These are phyloP conservation scores for Chloromyia formosa DNA, from an alignment of 2,888 invertebrate genomes.

Conservation along the genomic window DNA sequence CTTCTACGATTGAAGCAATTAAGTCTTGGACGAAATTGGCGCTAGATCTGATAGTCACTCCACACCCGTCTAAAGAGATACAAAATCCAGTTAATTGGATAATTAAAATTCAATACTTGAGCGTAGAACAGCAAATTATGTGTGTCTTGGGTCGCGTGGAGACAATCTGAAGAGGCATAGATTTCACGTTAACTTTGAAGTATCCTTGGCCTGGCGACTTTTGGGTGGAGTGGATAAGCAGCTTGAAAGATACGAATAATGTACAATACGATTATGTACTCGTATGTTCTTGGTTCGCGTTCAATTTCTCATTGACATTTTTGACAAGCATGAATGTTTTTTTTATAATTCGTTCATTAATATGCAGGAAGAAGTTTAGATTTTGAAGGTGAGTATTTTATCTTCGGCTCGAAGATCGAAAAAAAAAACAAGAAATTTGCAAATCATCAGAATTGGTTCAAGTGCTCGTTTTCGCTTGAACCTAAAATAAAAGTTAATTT, in stretches of 20 bases:
- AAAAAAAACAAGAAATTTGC: not conserved
- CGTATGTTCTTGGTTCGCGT: no score
- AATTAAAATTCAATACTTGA: constrained; percentile 4
- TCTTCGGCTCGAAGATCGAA: not conserved
- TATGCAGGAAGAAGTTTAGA: no score
- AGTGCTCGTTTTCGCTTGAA: not conserved
- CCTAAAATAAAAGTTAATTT: not conserved
- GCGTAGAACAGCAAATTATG: not conserved
- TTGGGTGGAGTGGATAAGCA: no score
- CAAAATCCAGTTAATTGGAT: not conserved
- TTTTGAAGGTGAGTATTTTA: not conserved
- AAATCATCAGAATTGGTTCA: constrained; percentile 5
- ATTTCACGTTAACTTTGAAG: not conserved
- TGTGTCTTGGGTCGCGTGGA: not conserved
- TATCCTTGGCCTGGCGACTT: not conserved
- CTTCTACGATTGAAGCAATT: not conserved
- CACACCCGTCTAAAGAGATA: not conserved
- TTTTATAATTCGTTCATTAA: no score
- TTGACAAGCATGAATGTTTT: no score
- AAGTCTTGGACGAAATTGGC: not conserved
- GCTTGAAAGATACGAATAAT: no score
- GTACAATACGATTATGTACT: no score
- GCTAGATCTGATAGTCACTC: not conserved
- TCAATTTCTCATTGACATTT: no score
- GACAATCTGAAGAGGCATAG: not conserved